Evolutionary conservation across 1,140 invertebrate species (phyloP).

Genomic region (Drosophila truncata): DNA sequence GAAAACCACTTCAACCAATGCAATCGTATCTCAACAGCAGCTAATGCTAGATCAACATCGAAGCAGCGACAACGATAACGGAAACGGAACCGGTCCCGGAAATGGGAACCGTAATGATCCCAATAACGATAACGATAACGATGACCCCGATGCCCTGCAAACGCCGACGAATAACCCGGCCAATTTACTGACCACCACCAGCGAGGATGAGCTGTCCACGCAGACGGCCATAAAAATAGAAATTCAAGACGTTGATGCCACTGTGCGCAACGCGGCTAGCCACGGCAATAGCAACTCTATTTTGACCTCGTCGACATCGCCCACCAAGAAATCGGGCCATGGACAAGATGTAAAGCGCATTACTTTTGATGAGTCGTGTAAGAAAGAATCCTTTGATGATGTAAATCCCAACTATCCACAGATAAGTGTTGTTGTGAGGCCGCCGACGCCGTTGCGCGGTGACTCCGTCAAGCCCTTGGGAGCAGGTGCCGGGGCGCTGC

Average conservation of each 20-base stretch:
- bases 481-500: slow-evolving; percentile 24
- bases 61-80: slow-evolving; percentile 23
- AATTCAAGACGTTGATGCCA: slow-evolving; percentile 64
- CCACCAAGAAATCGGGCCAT: slow-evolving; percentile 75
- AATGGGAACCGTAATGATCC: not conserved
- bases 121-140: slow-evolving; percentile 30
- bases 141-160: slow-evolving; percentile 25
- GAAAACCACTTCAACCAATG: slow-evolving; percentile 70
- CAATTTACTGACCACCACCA: slow-evolving; percentile 49
- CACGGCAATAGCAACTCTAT: slow-evolving; percentile 39
- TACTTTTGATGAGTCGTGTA: slow-evolving; percentile 85
- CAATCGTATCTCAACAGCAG: slow-evolving; percentile 84
- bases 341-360: slow-evolving; percentile 85
- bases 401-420: slow-evolving; percentile 86
- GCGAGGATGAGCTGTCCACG: slow-evolving; percentile 83
- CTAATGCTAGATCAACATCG: slow-evolving; percentile 66
- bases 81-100: not conserved
- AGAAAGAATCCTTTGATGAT: slow-evolving; percentile 86
- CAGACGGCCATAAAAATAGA: slow-evolving; percentile 78
- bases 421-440: slow-evolving; percentile 90
- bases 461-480: slow-evolving; percentile 69
- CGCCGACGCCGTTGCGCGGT: slow-evolving; percentile 88
- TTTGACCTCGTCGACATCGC: slow-evolving; percentile 64
- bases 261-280: slow-evolving; percentile 35
- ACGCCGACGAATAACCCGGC: slow-evolving; percentile 59